Evolutionary conservation across 2,888 invertebrate genomes (phyloP).

Genomic region (Apocheima hispidaria): DNA sequence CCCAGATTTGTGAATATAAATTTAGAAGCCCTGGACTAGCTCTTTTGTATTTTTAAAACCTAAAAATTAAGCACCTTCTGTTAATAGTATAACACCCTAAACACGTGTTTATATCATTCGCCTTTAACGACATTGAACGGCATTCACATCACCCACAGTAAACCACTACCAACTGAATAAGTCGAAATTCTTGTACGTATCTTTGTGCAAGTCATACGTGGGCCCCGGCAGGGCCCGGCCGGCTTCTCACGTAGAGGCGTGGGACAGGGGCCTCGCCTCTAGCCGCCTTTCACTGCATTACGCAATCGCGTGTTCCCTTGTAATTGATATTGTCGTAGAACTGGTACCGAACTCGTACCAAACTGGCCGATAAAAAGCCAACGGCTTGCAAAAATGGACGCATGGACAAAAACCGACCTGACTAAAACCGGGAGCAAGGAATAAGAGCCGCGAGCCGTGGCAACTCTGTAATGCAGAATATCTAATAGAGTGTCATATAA

Average conservation of each 20-base stretch:
- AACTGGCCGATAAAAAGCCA: constrained; percentile 58
- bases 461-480: constrained; percentile 51
- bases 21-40: too few species aligned
- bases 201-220: constrained; percentile 48
- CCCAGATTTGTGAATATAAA: too few species aligned
- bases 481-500: constrained; percentile 61
- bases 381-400: constrained; percentile 61
- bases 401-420: constrained; percentile 59
- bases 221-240: constrained; percentile 33
- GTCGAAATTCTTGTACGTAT: constrained; percentile 42
- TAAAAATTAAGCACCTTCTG: too few species aligned
- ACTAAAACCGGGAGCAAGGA: constrained; percentile 59
- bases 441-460: constrained; percentile 26
- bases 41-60: too few species aligned
- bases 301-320: constrained; percentile 68
- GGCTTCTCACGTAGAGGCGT: constrained; percentile 54
- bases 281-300: constrained; percentile 64
- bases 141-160: constrained; percentile 35
- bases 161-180: constrained; percentile 29
- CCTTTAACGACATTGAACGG: background rate
- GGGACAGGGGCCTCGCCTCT: constrained; percentile 51
- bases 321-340: constrained; percentile 68
- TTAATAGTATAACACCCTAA: background rate
- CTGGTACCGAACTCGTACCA: constrained; percentile 57
- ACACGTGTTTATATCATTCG: too few species aligned